A percentile compares a stretch with the other conserved stretches of the same genome.
Conservation (phyloP, 2,888 invertebrate species). For the Gisinianus flammeolus region DNA sequence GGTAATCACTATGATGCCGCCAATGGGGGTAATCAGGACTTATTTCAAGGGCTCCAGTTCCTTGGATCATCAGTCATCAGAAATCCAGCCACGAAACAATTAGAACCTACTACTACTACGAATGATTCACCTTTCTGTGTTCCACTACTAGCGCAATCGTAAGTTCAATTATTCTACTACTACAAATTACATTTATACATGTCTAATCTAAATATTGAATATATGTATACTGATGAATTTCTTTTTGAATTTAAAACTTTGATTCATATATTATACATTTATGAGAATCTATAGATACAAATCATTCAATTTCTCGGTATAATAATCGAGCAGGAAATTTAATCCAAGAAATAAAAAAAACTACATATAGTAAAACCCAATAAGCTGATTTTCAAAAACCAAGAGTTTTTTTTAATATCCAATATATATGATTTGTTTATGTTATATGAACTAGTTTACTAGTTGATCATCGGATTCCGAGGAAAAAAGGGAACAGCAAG, state of each 20-base stretch:
- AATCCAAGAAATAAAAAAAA: too few relatives aligned
- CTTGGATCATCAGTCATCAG: constrained; percentile 42
- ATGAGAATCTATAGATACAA: too few relatives aligned
- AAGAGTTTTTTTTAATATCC: too few relatives aligned
- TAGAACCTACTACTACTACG: constrained; percentile 2
- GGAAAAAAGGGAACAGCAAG: too few relatives aligned
- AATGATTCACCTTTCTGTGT: constrained; percentile 45
- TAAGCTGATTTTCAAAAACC: too few relatives aligned
- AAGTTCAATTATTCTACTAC: constrained; percentile 38
- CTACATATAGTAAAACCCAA: too few relatives aligned
- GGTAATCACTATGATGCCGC: constrained; percentile 37
- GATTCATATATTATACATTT: too few relatives aligned
- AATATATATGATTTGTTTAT: too few relatives aligned
- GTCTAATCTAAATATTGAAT: neutral
- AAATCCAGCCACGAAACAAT: constrained; percentile 45
- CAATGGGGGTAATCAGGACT: constrained; percentile 38
- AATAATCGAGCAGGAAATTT: too few relatives aligned
- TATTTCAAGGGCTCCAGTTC: constrained; percentile 45
- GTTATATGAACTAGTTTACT: too few relatives aligned
- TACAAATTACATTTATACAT: neutral
- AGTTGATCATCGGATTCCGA: neutral
- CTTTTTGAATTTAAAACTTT: too few relatives aligned
- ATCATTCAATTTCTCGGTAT: too few relatives aligned
- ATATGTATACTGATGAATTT: neutral
- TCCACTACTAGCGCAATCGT: constrained; percentile 57